phyloP scores from a whole-genome alignment of 2,888 invertebrate genomes.

The Amphipyra berbera region DNA sequence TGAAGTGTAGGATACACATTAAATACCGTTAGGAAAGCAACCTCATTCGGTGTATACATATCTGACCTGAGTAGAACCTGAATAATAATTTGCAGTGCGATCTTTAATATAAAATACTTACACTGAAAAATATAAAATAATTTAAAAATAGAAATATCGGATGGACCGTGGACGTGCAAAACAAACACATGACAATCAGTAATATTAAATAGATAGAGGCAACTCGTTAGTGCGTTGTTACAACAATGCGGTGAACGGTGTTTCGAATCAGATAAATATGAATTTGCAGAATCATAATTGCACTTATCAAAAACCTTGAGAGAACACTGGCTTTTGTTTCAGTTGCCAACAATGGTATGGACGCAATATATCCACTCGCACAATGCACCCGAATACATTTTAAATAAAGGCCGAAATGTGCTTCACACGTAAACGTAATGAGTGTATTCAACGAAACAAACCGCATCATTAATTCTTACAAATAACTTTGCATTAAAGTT shows the following conservation, averaged over 20 bases:
- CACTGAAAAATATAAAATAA: neutral
- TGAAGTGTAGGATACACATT: no score
- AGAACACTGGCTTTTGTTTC: constrained; percentile 73
- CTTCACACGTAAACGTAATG: constrained; percentile 67
- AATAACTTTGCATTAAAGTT: constrained; percentile 29
- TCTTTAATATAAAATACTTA: neutral
- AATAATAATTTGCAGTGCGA: no score
- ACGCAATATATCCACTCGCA: constrained; percentile 60
- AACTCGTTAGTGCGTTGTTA: constrained; percentile 24
- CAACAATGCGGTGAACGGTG: constrained; percentile 52
- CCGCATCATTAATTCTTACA: constrained; percentile 49
- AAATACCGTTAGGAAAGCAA: no score
- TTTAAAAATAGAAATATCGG: constrained; percentile 2
- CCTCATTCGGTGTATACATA: no score
- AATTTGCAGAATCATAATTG: constrained; percentile 71
- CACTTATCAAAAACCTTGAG: constrained; percentile 72
- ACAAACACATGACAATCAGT: constrained; percentile 25
- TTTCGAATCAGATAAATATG: constrained; percentile 70
- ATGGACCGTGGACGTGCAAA: neutral
- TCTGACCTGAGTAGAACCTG: neutral
- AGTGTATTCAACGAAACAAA: constrained; percentile 52
- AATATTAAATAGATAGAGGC: constrained; percentile 15
- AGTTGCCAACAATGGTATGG: constrained; percentile 68
- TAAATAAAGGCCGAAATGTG: constrained; percentile 67
- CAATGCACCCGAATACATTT: constrained; percentile 67